Base-by-base conservation (phyloP, 2,888 invertebrate genomes). In the Dolomedes plantarius region DNA sequence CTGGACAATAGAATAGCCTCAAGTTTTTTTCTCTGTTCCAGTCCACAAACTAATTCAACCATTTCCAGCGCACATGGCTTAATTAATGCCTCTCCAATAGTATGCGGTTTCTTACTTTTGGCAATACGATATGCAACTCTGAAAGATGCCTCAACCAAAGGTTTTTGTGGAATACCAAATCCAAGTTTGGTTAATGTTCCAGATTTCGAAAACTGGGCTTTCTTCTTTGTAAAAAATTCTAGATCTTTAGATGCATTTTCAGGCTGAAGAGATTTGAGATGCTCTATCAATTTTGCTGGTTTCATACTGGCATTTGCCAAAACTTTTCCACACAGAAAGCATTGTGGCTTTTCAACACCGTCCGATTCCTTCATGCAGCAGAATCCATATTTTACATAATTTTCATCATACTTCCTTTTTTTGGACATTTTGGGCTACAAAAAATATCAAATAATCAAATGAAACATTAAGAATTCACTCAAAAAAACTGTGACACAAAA, bases 21-120 rank as follows among this genome's bases (percentile, higher is more conserved):
- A 46, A 86, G 79, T 67, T 86, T 86, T 71, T 86, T 68, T 65
- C 78, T 68, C 46, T 69, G 69, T 73, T 86, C 86, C 74, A 74
- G 62, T 77, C 62, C 74, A 73, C 73, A 68, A 73, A 85, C 69
- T 62, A 75, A 68, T 69, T 79, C 74, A 46, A 74, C 77, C 78
- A 79, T 78, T 72, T 71, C 62, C 65, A 85, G 36, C 29, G 69
- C 67, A 78, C 64, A 62, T 78, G 74, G 73, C 69, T 86, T 79
- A 41, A 86, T 65, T 72, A 86, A 75, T 39, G 73, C 86, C 74
- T 86, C 69, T 67, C 75, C 78, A 78, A 85, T 85, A 39, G 64
- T 85, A 67, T 78, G 78, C 62, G 78, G 73, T 64, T 85, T 85
- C 67, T 85, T 85, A 16, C 62, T 36, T 73, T 78, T 64, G 72